A percentile compares a stretch with the other conserved stretches of the same genome.
These are phyloP conservation scores for Timema podura DNA, from an alignment of 2,888 invertebrate genomes.

Conservation along the genomic window DNA sequence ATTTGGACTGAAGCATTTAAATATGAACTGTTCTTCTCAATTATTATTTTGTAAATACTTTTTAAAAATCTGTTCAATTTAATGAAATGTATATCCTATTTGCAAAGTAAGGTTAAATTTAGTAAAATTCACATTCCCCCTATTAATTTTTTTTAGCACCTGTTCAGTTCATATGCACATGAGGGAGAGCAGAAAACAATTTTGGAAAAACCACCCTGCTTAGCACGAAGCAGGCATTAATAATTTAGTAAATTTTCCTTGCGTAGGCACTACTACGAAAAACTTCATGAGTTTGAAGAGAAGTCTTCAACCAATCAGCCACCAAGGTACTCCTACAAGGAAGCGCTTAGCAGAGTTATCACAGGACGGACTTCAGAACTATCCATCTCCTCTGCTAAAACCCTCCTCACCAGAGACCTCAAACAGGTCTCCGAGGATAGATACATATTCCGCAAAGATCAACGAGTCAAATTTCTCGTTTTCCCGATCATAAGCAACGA, in stretches of 20 bases:
- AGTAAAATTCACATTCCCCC: too few species aligned
- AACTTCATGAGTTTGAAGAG: slow-evolving; percentile 40
- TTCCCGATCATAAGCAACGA: slow-evolving; percentile 7
- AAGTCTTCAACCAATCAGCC: slow-evolving; percentile 31
- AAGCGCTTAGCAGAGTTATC: slow-evolving; percentile 43
- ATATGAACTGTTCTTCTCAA: too few species aligned
- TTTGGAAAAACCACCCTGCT: too few species aligned
- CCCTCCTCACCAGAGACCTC: slow-evolving; percentile 38
- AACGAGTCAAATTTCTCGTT: neutral
- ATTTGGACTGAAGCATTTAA: too few species aligned
- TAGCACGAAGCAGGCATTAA: too few species aligned
- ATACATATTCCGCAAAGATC: slow-evolving; percentile 17
- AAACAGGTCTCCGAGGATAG: neutral
- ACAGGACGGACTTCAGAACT: slow-evolving; percentile 44
- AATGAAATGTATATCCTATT: too few species aligned
- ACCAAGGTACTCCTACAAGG: slow-evolving; percentile 35
- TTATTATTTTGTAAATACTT: too few species aligned
- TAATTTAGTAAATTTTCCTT: neutral
- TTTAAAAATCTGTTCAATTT: too few species aligned
- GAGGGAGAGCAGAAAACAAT: too few species aligned
- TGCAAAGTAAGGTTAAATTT: too few species aligned
- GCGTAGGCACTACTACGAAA: slow-evolving; percentile 38
- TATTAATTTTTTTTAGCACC: too few species aligned
- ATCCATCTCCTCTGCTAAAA: slow-evolving; percentile 47
- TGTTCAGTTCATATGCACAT: too few species aligned